Conservation (phyloP, 2,888 invertebrate species). For the Parnassius glacialis region DNA sequence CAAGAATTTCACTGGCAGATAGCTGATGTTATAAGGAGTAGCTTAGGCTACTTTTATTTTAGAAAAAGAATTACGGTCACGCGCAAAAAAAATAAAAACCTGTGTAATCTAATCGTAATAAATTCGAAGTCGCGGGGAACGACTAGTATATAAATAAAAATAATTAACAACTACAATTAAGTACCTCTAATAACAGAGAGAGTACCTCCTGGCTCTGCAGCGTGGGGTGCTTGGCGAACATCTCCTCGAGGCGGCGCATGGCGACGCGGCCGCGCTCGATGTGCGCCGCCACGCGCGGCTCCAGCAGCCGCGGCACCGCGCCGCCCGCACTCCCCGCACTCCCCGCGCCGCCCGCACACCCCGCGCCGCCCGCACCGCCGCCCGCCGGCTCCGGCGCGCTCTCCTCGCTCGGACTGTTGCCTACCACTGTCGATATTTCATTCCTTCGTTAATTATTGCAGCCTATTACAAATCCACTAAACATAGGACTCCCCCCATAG, state of each 20-base stretch:
- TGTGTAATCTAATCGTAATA: too few relatives aligned
- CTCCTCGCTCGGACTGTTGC: slow-evolving; percentile 25
- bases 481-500: too few relatives aligned
- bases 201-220: slow-evolving; percentile 86
- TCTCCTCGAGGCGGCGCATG: slow-evolving; percentile 88
- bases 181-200: too few relatives aligned
- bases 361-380: slow-evolving; percentile 15
- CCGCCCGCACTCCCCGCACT: slow-evolving; percentile 18
- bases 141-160: background rate
- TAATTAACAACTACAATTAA: too few relatives aligned
- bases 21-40: too few relatives aligned
- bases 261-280: slow-evolving; percentile 88
- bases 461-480: too few relatives aligned
- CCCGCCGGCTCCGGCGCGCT: slow-evolving; percentile 21
- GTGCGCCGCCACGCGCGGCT: slow-evolving; percentile 86
- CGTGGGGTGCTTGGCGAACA: slow-evolving; percentile 88
- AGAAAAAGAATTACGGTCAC: too few relatives aligned
- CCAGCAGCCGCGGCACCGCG: slow-evolving; percentile 65
- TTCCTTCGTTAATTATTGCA: too few relatives aligned
- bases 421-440: slow-evolving; percentile 26
- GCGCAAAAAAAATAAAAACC: too few relatives aligned
- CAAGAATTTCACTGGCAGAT: too few relatives aligned
- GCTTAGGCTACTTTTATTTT: too few relatives aligned
- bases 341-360: slow-evolving; percentile 16
- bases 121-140: too few relatives aligned